Base-by-base conservation (phyloP, 2,888 invertebrate genomes). In the Orthosia incerta region DNA sequence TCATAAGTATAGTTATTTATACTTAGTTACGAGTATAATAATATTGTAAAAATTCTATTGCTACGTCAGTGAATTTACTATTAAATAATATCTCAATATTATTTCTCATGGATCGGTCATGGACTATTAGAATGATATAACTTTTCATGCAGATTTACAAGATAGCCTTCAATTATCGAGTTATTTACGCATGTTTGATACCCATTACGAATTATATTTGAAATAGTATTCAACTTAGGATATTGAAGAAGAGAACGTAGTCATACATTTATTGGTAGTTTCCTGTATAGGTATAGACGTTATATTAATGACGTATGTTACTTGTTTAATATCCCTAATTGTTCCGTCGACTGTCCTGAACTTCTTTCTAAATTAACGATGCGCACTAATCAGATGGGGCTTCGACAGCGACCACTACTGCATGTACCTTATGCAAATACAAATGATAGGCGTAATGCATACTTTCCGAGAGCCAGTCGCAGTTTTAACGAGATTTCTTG, bases 101-200 rank as follows among this genome's bases (percentile, higher is more conserved):
- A 46, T 53, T 61, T 72, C 56, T 62, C 77, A 61, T 23, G 20
- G 55, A 64, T 61, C 23, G 18, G 63, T 31, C 59, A 64, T 48
- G 55, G 63, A 55, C n/a, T 53, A 68, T 65, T 78, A 56, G 23
- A 79, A 68, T 78, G 1, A 78, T 69, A 69, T 78, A 74, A 74
- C 62, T 74, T n/a, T 57, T 72, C 31, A 76, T 77, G 77, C 51
- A 76, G 31, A 72, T 76, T 76, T 62, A 76, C 56, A 60, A 61
- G 66, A 55, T 73, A 64, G 18, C 70, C 67, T 71, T 67, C 76
- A 76, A 71, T 75, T 64, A 79, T 60, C 48, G 16, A 12, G 23
- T 64, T 79, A 50, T 18, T 13, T 45, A 64, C 63, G 48, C 23
- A 56, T 13, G 26, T 59, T 69, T 60, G 23, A 64, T 51, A 31